These are phyloP conservation scores for Stomatorhinus walkeri DNA, from an alignment of 2,797 vertebrate genomes.

Conservation along the genomic window DNA sequence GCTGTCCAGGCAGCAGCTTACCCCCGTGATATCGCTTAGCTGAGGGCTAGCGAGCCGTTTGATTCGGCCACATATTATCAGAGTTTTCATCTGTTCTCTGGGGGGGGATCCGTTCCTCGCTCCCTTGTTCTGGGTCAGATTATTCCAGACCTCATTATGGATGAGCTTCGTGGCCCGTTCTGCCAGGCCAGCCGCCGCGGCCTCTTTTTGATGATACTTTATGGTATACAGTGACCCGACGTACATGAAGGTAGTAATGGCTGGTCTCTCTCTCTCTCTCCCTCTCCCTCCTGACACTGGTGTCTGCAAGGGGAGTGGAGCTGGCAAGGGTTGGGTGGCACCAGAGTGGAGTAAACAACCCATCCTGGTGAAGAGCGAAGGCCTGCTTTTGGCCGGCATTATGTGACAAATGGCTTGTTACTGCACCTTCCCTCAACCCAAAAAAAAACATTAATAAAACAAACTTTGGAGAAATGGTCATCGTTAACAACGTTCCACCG, in stretches of 20 bases:
- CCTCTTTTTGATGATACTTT: slow-evolving; percentile 38
- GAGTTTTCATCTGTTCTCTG: slow-evolving; percentile 12
- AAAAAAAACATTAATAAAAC: slow-evolving; percentile 22
- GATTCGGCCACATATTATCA: background rate
- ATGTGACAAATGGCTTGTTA: slow-evolving; percentile 42
- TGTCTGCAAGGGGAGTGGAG: slow-evolving; percentile 39
- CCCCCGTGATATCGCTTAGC: background rate
- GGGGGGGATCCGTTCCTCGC: slow-evolving; percentile 33
- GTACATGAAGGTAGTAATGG: slow-evolving; percentile 50
- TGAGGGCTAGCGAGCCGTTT: background rate
- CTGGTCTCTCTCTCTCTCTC: background rate
- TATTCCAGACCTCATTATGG: slow-evolving; percentile 44
- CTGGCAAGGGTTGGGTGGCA: slow-evolving; percentile 29
- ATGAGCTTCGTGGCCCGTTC: slow-evolving; percentile 46
- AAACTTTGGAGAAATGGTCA: slow-evolving; percentile 36
- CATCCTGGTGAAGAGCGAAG: slow-evolving; percentile 38
- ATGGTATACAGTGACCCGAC: slow-evolving; percentile 57
- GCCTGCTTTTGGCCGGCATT: slow-evolving; percentile 40
- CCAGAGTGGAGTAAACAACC: slow-evolving; percentile 40
- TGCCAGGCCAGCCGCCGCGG: slow-evolving; percentile 53
- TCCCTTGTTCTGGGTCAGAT: slow-evolving; percentile 46
- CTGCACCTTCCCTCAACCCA: slow-evolving; percentile 29
- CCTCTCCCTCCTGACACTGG: slow-evolving; percentile 45
- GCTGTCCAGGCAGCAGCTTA: background rate
- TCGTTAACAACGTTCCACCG: slow-evolving; percentile 35